Conservation (phyloP, 2,113 vertebrate species). For the Rallus limicola region DNA sequence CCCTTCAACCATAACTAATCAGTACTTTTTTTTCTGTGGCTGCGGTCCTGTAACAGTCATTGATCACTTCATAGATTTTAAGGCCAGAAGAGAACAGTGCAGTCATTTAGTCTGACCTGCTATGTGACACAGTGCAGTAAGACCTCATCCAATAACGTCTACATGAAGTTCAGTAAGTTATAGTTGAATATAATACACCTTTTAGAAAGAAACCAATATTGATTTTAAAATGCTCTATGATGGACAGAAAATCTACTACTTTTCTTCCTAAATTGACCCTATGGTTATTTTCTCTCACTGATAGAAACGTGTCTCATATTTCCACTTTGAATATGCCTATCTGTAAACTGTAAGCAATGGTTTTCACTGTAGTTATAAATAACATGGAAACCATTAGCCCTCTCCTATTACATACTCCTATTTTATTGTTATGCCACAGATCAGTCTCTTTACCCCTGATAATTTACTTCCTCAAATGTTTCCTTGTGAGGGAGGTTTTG, state of each 20-base stretch:
- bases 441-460: background rate
- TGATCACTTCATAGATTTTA: conserved; percentile 36
- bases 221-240: conserved; percentile 13
- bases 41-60: background rate
- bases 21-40: background rate
- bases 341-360: background rate
- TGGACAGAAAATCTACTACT: conserved; percentile 5
- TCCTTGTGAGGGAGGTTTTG: background rate
- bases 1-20: background rate
- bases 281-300: background rate
- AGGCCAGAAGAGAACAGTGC: background rate
- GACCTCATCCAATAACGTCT: background rate
- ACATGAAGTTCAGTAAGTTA: background rate
- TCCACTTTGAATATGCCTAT: background rate
- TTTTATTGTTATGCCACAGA: background rate
- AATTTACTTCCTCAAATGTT: background rate
- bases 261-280: background rate
- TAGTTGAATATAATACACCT: background rate
- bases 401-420: background rate
- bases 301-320: background rate
- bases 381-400: background rate
- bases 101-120: background rate
- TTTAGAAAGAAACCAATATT: conserved; percentile 5
- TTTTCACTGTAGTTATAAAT: background rate
- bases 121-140: background rate